Evolutionary conservation across 1,140 invertebrate genomes (phyloP), one percentile per base, ranked within the genome.

Genomic region (Heterodera schachtii): DNA sequence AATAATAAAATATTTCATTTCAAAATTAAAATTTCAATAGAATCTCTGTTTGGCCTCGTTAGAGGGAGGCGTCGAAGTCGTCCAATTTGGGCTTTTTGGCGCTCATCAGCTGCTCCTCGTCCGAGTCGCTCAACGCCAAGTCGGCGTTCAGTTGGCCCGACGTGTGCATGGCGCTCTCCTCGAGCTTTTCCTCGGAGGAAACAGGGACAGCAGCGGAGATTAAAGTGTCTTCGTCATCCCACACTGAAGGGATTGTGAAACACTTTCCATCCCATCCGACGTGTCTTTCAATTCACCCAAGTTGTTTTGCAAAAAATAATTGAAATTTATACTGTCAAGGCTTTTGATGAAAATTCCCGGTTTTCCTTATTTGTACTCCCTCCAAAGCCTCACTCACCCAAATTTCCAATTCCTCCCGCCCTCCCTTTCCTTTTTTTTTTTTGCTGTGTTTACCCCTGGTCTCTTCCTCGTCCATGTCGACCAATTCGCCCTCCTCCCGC

Each of bases 51-150:
- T 2, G 49, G 49, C 6, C 11, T 52, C 11, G 19, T 71, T 21
- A 76, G 46, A 76, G 21, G 4, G 75, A 76, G 13, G 52, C 77
- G 57, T 82, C 81, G 16, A 84, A 31, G 47, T 83, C 67, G 31
- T 83, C 82, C 57, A 83, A 73, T n/a, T 75, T 69, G 3, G 71
- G 74, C 21, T 70, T 75, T 44, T 83, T 83, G 21, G 83, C 82
- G 21, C 47, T 66, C 41, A 78, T 75, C 47, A 84, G 6, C 52
- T 82, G 79, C 21, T 21, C 43, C 3, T 81, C 73, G 46, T 85
- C 84, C 49, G 83, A 82, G 52, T 85, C 80, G 57, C 82, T 84
- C 9, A 85, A 49, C 46, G 79, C 82, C 31, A 85, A 71, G 78
- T 86, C 85, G 3, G 76, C 79, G 52, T 81, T 86, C 46, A 84